phyloP scores from a whole-genome alignment of 2,888 invertebrate genomes.

The Tryphoninae sp. region DNA sequence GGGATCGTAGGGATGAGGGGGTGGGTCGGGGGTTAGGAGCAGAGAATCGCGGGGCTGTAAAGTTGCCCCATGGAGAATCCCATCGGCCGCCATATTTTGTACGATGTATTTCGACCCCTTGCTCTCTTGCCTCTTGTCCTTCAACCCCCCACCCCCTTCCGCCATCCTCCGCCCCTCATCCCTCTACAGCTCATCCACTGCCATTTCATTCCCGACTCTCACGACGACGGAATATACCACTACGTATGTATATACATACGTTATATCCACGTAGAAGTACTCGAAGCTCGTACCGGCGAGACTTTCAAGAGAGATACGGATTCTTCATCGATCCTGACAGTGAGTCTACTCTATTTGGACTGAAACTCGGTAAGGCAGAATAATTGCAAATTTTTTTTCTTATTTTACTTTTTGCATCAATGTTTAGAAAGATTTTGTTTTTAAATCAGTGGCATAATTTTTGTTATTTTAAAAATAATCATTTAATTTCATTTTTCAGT shows the following conservation, averaged over 20 bases:
- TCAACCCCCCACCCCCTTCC: conserved; percentile 38
- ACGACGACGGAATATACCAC: conserved; percentile 39
- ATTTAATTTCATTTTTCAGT: not conserved
- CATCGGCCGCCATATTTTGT: conserved; percentile 79
- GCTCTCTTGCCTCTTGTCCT: conserved; percentile 55
- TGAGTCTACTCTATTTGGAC: not conserved
- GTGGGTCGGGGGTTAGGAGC: conserved; percentile 63
- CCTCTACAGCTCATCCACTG: conserved; percentile 65
- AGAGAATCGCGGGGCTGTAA: conserved; percentile 73
- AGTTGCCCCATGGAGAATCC: conserved; percentile 80
- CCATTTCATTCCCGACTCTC: conserved; percentile 68
- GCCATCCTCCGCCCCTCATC: conserved; percentile 59
- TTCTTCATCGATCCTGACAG: conserved; percentile 40
- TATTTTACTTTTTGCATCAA: not conserved
- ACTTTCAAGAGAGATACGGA: conserved; percentile 42
- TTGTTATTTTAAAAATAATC: not conserved
- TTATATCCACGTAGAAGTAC: conserved; percentile 11
- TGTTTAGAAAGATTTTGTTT: no score
- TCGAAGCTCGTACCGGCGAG: conserved; percentile 29
- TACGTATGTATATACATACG: not conserved
- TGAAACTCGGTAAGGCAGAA: not conserved
- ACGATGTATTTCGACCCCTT: conserved; percentile 74
- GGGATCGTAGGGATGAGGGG: conserved; percentile 34
- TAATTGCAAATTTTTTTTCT: conserved; percentile 8
- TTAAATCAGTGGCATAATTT: no score